phyloP scores from a whole-genome alignment of 2,797 vertebrate genomes.

The Phoxinus dragarum region DNA sequence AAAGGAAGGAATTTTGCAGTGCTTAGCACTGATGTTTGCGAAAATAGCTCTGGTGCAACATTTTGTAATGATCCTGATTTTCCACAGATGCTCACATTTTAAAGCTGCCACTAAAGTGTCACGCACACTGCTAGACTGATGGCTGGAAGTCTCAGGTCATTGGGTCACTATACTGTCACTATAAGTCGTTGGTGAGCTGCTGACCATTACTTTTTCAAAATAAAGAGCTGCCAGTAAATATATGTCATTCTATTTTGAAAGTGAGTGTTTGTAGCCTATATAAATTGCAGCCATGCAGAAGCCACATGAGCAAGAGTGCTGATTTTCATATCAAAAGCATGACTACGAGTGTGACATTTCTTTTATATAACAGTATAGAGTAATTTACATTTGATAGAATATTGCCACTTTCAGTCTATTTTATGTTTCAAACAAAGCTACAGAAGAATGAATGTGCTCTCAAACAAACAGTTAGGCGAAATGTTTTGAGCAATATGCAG shows the following conservation, averaged over 20 bases:
- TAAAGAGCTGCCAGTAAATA: constrained; percentile 2
- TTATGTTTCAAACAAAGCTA: neutral
- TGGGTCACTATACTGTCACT: neutral
- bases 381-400: neutral
- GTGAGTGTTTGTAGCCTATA: neutral
- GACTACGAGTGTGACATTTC: neutral
- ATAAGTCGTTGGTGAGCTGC: neutral
- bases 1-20: neutral
- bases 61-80: constrained; percentile 13
- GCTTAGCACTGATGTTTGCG: neutral
- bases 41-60: neutral
- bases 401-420: neutral
- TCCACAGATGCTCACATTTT: neutral
- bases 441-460: neutral
- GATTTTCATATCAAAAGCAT: neutral
- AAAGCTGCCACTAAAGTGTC: neutral
- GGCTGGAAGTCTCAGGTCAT: neutral
- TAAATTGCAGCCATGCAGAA: neutral
- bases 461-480: neutral
- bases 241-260: neutral
- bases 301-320: neutral
- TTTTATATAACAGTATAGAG: neutral
- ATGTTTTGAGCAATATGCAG: neutral
- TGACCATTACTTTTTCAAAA: neutral
- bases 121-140: neutral